A percentile compares a stretch with the other conserved stretches of the same genome.
Evolutionary conservation across 2,888 invertebrate genomes (phyloP).

Genomic region (Ceramica pisi): DNA sequence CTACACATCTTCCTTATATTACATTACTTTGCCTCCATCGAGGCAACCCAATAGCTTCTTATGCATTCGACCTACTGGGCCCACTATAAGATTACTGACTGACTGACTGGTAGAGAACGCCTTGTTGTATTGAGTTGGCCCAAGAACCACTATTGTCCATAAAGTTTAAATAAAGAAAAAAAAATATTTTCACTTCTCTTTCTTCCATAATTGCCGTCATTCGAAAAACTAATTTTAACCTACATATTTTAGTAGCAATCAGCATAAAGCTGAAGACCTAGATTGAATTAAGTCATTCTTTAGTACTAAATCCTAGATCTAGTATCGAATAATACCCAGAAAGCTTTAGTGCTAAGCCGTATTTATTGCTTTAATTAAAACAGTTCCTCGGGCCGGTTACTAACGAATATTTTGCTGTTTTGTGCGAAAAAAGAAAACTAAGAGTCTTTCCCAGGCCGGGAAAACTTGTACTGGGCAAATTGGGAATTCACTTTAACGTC

Average conservation of each 20-base stretch:
- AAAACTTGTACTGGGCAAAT: background rate
- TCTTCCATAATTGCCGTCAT: background rate
- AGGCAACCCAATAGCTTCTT: too few species aligned
- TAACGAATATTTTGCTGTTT: constrained; percentile 19
- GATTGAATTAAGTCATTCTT: constrained; percentile 11
- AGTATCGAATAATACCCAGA: constrained; percentile 34
- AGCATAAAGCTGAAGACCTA: background rate
- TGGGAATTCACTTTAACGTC: background rate
- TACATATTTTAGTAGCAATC: constrained; percentile 5
- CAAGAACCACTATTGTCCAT: too few species aligned
- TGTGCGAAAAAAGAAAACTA: background rate
- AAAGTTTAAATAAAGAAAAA: too few species aligned
- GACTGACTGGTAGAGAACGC: too few species aligned
- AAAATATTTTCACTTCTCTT: too few species aligned
- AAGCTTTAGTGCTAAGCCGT: constrained; percentile 12
- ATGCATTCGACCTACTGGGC: too few species aligned
- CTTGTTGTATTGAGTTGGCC: too few species aligned
- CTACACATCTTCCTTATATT: too few species aligned
- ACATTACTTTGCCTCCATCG: too few species aligned
- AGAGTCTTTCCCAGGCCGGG: background rate
- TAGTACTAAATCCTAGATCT: constrained; percentile 16
- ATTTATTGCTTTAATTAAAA: constrained; percentile 57
- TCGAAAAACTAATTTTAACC: background rate
- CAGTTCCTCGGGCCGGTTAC: constrained; percentile 1
- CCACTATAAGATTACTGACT: too few species aligned